These are phyloP conservation scores for Cheilosia soror DNA, from an alignment of 2,888 invertebrate species.

Conservation along the genomic window DNA sequence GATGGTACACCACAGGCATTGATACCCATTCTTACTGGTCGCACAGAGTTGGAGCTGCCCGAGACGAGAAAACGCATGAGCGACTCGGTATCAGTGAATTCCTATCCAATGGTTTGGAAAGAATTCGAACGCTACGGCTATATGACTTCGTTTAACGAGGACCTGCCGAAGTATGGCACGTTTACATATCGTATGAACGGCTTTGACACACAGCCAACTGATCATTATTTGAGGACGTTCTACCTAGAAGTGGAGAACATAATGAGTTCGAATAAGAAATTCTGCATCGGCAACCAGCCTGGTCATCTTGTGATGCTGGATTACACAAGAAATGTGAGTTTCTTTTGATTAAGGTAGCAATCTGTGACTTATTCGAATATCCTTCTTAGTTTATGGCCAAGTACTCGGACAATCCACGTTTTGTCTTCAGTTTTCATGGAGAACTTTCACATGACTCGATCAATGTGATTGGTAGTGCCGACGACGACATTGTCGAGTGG, in stretches of 20 bases:
- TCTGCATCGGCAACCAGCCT: constrained; percentile 90
- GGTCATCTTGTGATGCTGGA: constrained; percentile 88
- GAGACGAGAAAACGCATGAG: constrained; percentile 90
- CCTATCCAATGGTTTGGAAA: constrained; percentile 94
- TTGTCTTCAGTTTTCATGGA: constrained; percentile 94
- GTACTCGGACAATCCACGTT: constrained; percentile 89
- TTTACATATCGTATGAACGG: constrained; percentile 96
- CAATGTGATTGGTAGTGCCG: constrained; percentile 90
- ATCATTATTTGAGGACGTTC: constrained; percentile 94
- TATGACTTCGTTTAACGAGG: constrained; percentile 94
- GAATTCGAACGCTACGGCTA: constrained; percentile 89
- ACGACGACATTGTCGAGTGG: constrained; percentile 89
- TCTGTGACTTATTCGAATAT: background rate
- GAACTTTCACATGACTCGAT: constrained; percentile 95
- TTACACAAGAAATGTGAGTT: constrained; percentile 87
- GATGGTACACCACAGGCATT: constrained; percentile 95
- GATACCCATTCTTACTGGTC: constrained; percentile 94
- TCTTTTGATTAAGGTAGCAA: background rate
- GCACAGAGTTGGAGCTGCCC: constrained; percentile 93
- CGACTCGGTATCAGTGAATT: constrained; percentile 88
- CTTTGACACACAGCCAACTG: constrained; percentile 92
- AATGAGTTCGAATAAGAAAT: constrained; percentile 85
- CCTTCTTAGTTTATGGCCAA: constrained; percentile 85
- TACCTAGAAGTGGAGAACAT: constrained; percentile 88
- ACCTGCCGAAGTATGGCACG: constrained; percentile 92